Evolutionary conservation across 2,888 invertebrate genomes (phyloP), one percentile per base, ranked within the genome.

Genomic region (Rhingia rostrata): DNA sequence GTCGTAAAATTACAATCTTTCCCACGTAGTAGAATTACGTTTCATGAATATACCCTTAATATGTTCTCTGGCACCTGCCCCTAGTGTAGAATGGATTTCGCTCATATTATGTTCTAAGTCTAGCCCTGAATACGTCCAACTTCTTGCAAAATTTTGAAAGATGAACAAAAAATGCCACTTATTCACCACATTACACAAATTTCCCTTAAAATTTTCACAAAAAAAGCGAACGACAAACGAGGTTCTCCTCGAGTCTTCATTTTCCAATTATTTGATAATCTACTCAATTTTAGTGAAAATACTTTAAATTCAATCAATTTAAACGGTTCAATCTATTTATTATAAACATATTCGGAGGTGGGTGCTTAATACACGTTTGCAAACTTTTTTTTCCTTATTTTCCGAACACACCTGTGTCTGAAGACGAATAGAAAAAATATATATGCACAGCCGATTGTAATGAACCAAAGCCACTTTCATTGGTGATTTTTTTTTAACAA

Each of bases 381-480:
- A 60, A 51, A 4, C 10, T 43, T 39, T 41, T 60, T 56, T 5
- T 49, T 49, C 12, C 0, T 6, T 2, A 41, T 37, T 43, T 73
- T 7, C 7, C 45, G 58, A 60, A 66, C 66, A 84, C 69, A 75
- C 70, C 66, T 75, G 73, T 74, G 61, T 69, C 56, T 73, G 63
- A 30, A n/a, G 45, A 39, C 12, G 47, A 56, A 51, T 2, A 22
- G 22, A 53, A 77, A 60, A 69, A 69, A 63, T 22, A 30, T 30
- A 22, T 22, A 45, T 45, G 37, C 35, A 45, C 74, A 58, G 56
- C 70, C 74, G 64, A 80, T 70, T 69, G 56, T 61, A 64, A 41
- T 51, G 67, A 78, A 83, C 56, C 74, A 80, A 74, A 84, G 84
- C 84, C 74, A 84, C 84, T 84, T 84, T 78, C 67, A 35, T 78